Evolutionary conservation across 2,113 vertebrate species (phyloP), one percentile per base, ranked within the genome.

Genomic region (Conger conger): DNA sequence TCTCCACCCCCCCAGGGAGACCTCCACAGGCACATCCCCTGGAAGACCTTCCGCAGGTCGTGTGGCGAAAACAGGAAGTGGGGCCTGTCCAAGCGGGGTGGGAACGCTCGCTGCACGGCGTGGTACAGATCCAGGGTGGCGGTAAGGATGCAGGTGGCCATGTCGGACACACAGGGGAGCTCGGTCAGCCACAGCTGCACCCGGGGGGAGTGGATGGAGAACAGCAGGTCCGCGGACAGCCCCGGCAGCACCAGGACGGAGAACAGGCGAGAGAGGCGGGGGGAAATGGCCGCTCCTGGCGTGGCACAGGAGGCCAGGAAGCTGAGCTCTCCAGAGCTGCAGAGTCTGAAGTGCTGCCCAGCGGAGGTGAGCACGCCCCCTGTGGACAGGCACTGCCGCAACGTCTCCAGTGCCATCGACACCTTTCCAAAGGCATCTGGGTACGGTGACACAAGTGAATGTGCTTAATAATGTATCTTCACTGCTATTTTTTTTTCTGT

Each of bases 211-310:
- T 97, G 93, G 38, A 97, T 88, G n/a, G 94, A 92, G 45, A 95
- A 84, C 50, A 98, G 79, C 1, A 88, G 76, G 0, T 95, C 94
- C 57, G 73, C 36, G 17, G 91, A 94, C 38, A 93, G 11, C 0
- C 63, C 86, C 0, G 93, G 93, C 11, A 97, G 89, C 27, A 93
- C 92, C 57, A 98, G 92, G 16, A 94, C 88, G 0, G 94, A 95
- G 89, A 97, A 97, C 13, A 96, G 94, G n/a, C 96, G 93, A 37
- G 85, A 92, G 27, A 97, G 94, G 5, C 96, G 94, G 27, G 94
- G 88, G 36, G 93, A 95, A 53, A 97, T 85, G 9, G 30, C 82
- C 27, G 30, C 57, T 86, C 33, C 87, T 82, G 85, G 92, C 80
- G 91, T 45, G 89, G 86, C 89, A 84, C 93, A 86, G 87, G 95